Conservation (phyloP, 2,888 invertebrate species). For the Caenorhabditis panamensis region DNA sequence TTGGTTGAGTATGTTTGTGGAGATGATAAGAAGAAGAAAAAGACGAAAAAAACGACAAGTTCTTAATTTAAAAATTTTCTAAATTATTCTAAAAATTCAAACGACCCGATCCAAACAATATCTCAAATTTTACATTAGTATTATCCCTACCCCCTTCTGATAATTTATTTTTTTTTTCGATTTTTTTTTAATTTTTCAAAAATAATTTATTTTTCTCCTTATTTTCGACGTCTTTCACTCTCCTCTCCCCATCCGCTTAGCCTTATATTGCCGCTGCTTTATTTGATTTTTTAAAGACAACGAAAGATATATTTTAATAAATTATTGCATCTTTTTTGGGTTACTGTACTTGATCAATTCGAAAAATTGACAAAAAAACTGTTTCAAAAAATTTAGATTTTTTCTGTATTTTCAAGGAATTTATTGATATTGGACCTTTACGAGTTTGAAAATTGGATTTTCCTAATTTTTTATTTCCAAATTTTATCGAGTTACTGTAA, state of each 20-base stretch:
- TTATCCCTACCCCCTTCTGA: constrained; percentile 13
- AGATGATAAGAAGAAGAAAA: constrained; percentile 77
- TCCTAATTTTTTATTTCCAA: no score
- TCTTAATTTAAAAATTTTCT: constrained; percentile 26
- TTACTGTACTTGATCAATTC: background rate
- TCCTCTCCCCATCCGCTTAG: constrained; percentile 31
- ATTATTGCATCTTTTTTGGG: background rate
- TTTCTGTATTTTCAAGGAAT: no score
- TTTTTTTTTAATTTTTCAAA: no score
- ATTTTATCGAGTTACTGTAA: no score
- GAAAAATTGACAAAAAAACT: background rate
- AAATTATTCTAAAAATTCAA: constrained; percentile 8
- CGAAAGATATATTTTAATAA: background rate
- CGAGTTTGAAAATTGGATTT: no score
- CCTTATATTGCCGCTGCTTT: constrained; percentile 28
- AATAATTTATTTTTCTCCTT: constrained; percentile 7
- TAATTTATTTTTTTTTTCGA: no score
- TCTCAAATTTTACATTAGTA: constrained; percentile 35
- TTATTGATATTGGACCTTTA: no score
- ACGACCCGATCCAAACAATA: background rate
- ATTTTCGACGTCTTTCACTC: constrained; percentile 6
- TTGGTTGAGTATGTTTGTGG: constrained; percentile 80
- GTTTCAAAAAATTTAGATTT: no score
- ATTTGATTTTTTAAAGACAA: background rate
- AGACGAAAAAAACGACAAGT: constrained; percentile 68